Evolutionary conservation across 2,888 invertebrate species (phyloP).

Genomic region (Tiphia femorata): DNA sequence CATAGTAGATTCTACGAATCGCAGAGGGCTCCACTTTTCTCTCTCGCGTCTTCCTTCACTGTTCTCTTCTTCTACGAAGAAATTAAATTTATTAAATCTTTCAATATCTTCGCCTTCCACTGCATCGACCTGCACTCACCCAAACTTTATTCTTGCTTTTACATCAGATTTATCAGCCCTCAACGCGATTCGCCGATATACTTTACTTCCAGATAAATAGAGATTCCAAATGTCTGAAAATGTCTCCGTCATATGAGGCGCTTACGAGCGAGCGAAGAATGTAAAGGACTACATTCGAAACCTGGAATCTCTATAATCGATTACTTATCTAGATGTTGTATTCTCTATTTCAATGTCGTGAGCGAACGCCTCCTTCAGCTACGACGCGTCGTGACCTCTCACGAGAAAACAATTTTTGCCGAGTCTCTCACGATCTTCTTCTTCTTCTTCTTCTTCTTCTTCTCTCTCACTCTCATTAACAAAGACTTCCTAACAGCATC

Average conservation of each 20-base stretch:
- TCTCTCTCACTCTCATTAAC: neutral
- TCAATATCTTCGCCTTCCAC: conserved; percentile 2
- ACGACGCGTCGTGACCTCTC: neutral
- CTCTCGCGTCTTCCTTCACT: conserved; percentile 8
- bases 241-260: neutral
- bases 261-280: neutral
- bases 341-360: neutral
- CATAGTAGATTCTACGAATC: no score
- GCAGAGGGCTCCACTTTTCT: neutral
- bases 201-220: neutral
- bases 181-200: neutral
- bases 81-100: no score
- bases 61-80: conserved; percentile 5
- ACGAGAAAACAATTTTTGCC: neutral
- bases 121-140: neutral
- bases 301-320: conserved; percentile 1
- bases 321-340: neutral
- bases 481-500: no score
- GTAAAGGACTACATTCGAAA: neutral
- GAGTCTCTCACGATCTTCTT: conserved; percentile 11
- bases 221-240: neutral
- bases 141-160: neutral
- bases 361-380: neutral
- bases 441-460: conserved; percentile 11
- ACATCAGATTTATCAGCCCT: neutral